Base-by-base conservation (phyloP, 2,888 invertebrate species). In the Torymus texanus region DNA sequence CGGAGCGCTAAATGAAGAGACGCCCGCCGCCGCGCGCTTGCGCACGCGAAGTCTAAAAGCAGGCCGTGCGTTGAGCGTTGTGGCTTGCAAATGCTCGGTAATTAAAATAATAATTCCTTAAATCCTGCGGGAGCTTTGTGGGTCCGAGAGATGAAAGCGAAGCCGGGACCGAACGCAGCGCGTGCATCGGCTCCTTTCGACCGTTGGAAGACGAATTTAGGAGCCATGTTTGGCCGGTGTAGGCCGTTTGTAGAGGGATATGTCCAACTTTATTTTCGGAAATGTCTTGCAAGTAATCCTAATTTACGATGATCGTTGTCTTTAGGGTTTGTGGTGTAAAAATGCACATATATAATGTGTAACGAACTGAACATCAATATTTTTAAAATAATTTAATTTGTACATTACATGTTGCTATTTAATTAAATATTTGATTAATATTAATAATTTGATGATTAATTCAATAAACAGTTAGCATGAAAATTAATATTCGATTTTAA, bases 41-140 rank as follows among this genome's bases (percentile, higher is more conserved):
- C 51, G 51, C 58, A 41, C 70, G 41, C 50, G 1, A 21, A 72
- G 66, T 73, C 53, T 74, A 65, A 80, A 80, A 75, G 51, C 65
- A 65, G 75, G 66, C n/a, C 29, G 12, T 55, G 41, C 5, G 21
- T 2, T 21, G 21, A 21, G 21, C 14, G 29, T 55, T 16, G 51
- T 16, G 50, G 80, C 75, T 74, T 14, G 66, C 24, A 53, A 68
- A 59, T 55, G 63, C 75, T 68, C 62, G 74, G 73, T 74, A 81
- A 76, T 81, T 81, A 79, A 81, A 79, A 76, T 81, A 76, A 81
- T 81, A 76, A 81, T 79, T 78, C 53, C 62, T 81, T 76, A 66
- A 75, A 62, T 56, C 67, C 18, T 2, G 12, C 50, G 62, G 41
- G 21, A 63, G 70, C 58, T 68, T 73, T 41, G 61, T 53, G 63